Conservation (phyloP, 2,113 vertebrate species). For the Pelodiscus sinensis region DNA sequence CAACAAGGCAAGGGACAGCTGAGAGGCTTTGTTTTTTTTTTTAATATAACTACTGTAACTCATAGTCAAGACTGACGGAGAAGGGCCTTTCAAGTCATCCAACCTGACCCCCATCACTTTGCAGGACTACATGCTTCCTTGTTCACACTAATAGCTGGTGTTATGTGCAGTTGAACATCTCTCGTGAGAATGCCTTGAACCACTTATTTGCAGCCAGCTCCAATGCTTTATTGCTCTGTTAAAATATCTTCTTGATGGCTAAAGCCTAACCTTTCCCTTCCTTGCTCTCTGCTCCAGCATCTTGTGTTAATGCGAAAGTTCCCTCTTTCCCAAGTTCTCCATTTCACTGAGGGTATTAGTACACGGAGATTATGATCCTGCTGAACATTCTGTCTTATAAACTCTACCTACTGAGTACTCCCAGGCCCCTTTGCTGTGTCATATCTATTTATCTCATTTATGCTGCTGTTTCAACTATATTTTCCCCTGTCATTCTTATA, state of each 20-base stretch:
- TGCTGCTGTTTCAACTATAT: accelerated
- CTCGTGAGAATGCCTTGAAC: accelerated
- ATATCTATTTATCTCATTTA: background rate
- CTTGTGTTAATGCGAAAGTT: background rate
- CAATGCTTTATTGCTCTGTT: background rate
- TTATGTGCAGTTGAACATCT: background rate
- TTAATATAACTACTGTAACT: background rate
- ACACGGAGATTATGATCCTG: background rate
- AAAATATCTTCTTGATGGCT: background rate
- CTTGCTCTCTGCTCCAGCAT: background rate
- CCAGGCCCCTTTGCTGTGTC: background rate
- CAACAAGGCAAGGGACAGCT: background rate
- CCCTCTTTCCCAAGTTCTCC: background rate
- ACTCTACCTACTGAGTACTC: background rate
- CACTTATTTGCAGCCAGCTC: background rate
- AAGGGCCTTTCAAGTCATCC: background rate
- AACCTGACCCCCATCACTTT: background rate
- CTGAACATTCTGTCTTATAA: background rate
- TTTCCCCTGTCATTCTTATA: background rate
- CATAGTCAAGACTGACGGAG: accelerated
- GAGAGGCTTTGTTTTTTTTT: background rate
- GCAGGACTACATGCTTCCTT: background rate
- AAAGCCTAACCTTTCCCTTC: background rate
- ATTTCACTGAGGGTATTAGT: background rate
- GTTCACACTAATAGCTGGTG: background rate